phyloP scores from a whole-genome alignment of 2,113 vertebrate genomes.

The Xiphophorus maculatus region DNA sequence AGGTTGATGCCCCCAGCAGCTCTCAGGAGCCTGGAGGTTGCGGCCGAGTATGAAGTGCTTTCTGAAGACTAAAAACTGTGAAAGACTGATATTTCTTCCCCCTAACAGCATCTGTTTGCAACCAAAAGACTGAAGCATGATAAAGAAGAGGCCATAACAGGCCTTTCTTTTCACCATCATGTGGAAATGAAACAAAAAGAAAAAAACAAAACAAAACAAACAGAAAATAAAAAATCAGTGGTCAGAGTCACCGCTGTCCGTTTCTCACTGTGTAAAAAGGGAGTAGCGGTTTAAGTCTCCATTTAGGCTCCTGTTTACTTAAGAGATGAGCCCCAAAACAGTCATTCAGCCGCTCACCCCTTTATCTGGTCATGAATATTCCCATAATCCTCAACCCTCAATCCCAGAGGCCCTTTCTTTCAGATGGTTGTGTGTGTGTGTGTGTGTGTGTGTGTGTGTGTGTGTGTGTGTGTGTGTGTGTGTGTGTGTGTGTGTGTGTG shows the following conservation, averaged over 20 bases:
- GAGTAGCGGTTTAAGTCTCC: constrained; percentile 78
- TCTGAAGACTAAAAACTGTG: constrained; percentile 51
- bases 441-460: constrained; percentile 62
- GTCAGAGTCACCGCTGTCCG: constrained; percentile 63
- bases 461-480: constrained; percentile 59
- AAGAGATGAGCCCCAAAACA: constrained; percentile 93
- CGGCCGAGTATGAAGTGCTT: constrained; percentile 13
- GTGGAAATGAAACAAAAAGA: constrained; percentile 58
- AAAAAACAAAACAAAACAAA: too few species aligned
- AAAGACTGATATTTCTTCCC: constrained; percentile 73
- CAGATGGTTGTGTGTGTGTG: constrained; percentile 64
- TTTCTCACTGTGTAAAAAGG: constrained; percentile 58
- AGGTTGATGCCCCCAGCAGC: constrained; percentile 19
- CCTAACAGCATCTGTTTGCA: constrained; percentile 78
- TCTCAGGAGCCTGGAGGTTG: constrained; percentile 42
- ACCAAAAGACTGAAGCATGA: constrained; percentile 56
- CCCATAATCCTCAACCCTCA: constrained; percentile 89
- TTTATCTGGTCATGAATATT: constrained; percentile 97
- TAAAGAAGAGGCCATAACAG: constrained; percentile 69
- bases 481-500: constrained; percentile 60
- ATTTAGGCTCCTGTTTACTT: constrained; percentile 89
- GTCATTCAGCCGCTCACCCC: constrained; percentile 82
- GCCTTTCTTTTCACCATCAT: constrained; percentile 64
- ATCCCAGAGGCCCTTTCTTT: constrained; percentile 82
- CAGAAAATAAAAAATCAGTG: constrained; percentile 8